Evolutionary conservation across 2,113 vertebrate genomes (phyloP).

Genomic region (Egretta garzetta): DNA sequence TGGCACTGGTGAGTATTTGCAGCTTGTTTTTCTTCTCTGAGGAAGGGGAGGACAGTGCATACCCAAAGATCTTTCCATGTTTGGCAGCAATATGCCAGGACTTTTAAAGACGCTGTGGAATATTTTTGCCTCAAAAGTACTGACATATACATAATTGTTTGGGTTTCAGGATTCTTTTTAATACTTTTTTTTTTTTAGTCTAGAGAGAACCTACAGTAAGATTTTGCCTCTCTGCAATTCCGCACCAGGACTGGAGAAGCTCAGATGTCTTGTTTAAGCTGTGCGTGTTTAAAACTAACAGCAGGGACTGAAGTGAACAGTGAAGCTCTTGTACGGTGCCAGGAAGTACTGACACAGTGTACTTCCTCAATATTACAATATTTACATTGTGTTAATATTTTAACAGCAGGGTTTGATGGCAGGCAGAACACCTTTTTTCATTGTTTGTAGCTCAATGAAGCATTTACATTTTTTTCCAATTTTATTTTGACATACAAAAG

Average conservation of each 20-base stretch:
- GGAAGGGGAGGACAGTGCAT: constrained; percentile 36
- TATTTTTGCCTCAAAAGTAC: constrained; percentile 27
- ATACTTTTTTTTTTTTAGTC: background rate
- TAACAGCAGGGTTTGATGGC: constrained; percentile 30
- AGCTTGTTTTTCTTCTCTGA: constrained; percentile 54
- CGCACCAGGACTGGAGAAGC: constrained; percentile 39
- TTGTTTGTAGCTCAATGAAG: constrained; percentile 32
- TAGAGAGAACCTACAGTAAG: background rate
- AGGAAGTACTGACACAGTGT: constrained; percentile 69
- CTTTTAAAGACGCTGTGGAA: constrained; percentile 1
- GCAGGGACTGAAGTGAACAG: constrained; percentile 58
- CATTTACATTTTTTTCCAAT: background rate
- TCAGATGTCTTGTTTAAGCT: constrained; percentile 67
- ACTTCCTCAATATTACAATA: constrained; percentile 71
- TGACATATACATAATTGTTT: constrained; percentile 45
- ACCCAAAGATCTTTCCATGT: constrained; percentile 39
- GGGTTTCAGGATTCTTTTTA: constrained; percentile 26
- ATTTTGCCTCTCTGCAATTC: constrained; percentile 35
- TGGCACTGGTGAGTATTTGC: constrained; percentile 36
- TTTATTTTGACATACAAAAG: constrained; percentile 25
- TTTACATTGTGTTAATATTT: constrained; percentile 71
- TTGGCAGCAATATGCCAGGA: constrained; percentile 26
- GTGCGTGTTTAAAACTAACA: constrained; percentile 48
- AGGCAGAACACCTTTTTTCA: constrained; percentile 58
- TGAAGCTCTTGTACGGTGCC: constrained; percentile 58